Evolutionary conservation across 64 coral and sea anemone species (phyloP).

Genomic region (Pocillopora damicornis): DNA sequence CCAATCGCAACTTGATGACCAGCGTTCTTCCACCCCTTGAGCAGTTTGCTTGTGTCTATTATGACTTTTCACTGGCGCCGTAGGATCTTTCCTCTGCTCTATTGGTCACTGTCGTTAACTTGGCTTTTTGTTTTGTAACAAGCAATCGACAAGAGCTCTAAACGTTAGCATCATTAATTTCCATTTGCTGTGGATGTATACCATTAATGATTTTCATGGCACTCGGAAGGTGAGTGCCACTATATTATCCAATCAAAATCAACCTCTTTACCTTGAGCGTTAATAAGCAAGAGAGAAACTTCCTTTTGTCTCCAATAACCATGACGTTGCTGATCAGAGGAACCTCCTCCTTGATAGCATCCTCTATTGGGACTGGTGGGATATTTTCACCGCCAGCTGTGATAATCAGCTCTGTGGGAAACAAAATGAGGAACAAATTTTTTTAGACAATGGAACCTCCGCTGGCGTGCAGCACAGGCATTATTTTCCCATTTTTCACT

Average conservation of each 20-base stretch:
- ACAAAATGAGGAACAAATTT: not conserved
- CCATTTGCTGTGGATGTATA: no score
- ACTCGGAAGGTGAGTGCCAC: no score
- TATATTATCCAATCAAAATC: not conserved
- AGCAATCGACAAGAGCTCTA: no score
- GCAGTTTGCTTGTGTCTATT: no score
- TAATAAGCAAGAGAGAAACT: conserved; percentile 82
- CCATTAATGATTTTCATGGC: no score
- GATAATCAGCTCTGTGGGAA: conserved; percentile 85
- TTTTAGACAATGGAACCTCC: not conserved
- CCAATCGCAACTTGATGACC: no score
- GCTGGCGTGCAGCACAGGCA: not conserved
- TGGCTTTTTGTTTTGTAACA: no score
- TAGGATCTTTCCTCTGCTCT: no score
- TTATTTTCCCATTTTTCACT: not conserved
- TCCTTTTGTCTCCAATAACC: conserved; percentile 93
- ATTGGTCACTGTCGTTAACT: no score
- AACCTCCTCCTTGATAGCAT: conserved; percentile 77
- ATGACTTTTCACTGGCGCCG: no score
- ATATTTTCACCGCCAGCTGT: conserved; percentile 96
- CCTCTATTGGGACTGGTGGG: conserved; percentile 78
- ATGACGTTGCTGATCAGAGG: conserved; percentile 81
- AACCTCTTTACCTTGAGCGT: conserved; percentile 82
- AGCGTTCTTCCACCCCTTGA: no score
- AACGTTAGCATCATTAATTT: no score